Evolutionary conservation across 2,797 vertebrate genomes (phyloP).

Genomic region (Zenarchopterus dispar): DNA sequence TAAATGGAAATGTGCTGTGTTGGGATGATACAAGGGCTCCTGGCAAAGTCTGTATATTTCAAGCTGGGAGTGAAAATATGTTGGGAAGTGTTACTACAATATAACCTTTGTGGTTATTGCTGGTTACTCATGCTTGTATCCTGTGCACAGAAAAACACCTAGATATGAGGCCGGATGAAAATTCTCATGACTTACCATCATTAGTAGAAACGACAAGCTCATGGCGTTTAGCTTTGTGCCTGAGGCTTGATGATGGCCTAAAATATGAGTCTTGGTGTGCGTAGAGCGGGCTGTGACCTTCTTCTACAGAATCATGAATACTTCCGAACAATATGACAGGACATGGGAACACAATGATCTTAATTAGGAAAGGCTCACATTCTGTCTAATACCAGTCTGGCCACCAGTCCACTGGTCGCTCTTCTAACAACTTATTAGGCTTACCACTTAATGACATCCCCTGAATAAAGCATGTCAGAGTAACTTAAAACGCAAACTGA

Average conservation of each 20-base stretch:
- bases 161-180: conserved; percentile 41
- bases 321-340: conserved; percentile 67
- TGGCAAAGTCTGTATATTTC: background rate
- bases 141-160: conserved; percentile 4
- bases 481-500: conserved; percentile 47
- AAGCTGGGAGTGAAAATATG: background rate
- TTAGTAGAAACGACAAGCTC: conserved; percentile 61
- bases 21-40: background rate
- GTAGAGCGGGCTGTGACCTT: conserved; percentile 66
- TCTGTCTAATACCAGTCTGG: conserved; percentile 70
- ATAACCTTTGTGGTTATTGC: conserved; percentile 4
- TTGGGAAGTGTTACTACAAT: background rate
- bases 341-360: conserved; percentile 71
- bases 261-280: conserved; percentile 58
- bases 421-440: conserved; percentile 41
- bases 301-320: conserved; percentile 50
- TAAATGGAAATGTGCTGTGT: background rate
- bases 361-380: conserved; percentile 76
- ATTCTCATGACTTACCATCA: conserved; percentile 62
- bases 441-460: conserved; percentile 73
- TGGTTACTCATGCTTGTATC: conserved; percentile 5
- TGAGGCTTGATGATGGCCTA: conserved; percentile 65
- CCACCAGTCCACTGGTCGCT: conserved; percentile 64
- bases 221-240: conserved; percentile 61
- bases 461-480: conserved; percentile 70